Conservation (phyloP, 2,888 invertebrate species). For the Drosophila planitibia region DNA sequence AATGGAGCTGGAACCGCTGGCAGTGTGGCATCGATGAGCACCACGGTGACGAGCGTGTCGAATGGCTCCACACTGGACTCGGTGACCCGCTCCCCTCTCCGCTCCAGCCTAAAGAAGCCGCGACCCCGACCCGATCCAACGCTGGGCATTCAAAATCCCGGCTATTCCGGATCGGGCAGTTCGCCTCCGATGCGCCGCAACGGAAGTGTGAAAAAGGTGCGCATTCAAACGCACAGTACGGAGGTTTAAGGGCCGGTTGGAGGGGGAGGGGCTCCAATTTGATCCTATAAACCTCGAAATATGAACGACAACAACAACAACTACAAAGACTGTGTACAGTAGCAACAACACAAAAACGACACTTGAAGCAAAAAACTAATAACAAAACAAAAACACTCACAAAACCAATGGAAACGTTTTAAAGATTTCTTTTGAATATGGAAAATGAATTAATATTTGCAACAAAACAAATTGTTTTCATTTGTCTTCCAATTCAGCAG, state of each 20-base stretch:
- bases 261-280: slow-evolving; percentile 8
- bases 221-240: slow-evolving; percentile 96
- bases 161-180: slow-evolving; percentile 89
- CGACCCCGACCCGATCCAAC: slow-evolving; percentile 87
- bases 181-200: slow-evolving; percentile 93
- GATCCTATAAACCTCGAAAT: slow-evolving; percentile 29
- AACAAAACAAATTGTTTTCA: slow-evolving; percentile 60
- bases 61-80: slow-evolving; percentile 85
- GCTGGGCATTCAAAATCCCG: slow-evolving; percentile 94
- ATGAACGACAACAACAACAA: slow-evolving; percentile 35
- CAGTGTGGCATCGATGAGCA: slow-evolving; percentile 91
- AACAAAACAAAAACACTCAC: not conserved
- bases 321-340: slow-evolving; percentile 77
- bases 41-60: slow-evolving; percentile 89
- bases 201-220: slow-evolving; percentile 95
- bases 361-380: slow-evolving; percentile 35
- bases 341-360: slow-evolving; percentile 61
- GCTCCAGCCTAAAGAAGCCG: slow-evolving; percentile 94
- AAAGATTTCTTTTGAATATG: slow-evolving; percentile 20
- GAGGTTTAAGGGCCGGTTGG: slow-evolving; percentile 88
- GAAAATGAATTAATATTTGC: slow-evolving; percentile 39
- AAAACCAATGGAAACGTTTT: slow-evolving; percentile 32
- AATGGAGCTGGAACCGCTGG: slow-evolving; percentile 86
- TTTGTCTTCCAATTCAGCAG: slow-evolving; percentile 73
- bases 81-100: slow-evolving; percentile 88